Evolutionary conservation across 1,140 invertebrate species (phyloP).

Genomic region (Metaphire vulgaris): DNA sequence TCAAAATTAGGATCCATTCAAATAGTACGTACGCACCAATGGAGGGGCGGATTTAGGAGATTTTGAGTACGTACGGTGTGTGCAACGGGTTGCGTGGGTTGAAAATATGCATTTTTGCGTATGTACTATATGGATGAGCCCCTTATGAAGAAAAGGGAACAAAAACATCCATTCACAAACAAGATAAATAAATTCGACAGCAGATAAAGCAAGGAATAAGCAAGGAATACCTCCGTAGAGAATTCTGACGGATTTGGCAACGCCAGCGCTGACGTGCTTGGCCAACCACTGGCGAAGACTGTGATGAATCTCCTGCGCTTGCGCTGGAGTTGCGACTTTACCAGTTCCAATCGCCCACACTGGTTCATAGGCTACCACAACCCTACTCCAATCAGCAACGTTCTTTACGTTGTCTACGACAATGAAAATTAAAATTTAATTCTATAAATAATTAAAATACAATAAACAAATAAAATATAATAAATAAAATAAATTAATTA

Average conservation of each 20-base stretch:
- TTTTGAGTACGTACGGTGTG: too few relatives aligned
- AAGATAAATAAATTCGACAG: too few relatives aligned
- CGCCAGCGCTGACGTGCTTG: constrained; percentile 69
- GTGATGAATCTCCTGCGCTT: constrained; percentile 60
- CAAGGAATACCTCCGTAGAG: constrained; percentile 86
- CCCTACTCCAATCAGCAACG: constrained; percentile 78
- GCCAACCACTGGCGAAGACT: constrained; percentile 75
- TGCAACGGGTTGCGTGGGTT: too few relatives aligned
- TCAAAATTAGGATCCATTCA: too few relatives aligned
- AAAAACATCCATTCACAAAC: constrained; percentile 5
- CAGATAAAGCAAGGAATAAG: too few relatives aligned
- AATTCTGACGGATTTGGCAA: constrained; percentile 73
- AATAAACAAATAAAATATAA: too few relatives aligned
- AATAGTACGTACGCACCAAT: too few relatives aligned
- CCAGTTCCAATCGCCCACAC: constrained; percentile 99
- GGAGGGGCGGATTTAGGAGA: too few relatives aligned
- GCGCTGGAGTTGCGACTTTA: constrained; percentile 88
- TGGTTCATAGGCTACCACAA: constrained; percentile 97
- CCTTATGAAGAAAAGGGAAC: background rate
- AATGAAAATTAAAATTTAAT: background rate
- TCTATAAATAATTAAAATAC: too few relatives aligned
- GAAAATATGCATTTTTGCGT: too few relatives aligned
- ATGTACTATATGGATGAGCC: background rate
- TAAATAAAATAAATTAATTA: too few relatives aligned
- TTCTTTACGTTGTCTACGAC: constrained; percentile 16